Base-by-base conservation (phyloP, 2,888 invertebrate genomes). In the Folsomia manolachei region DNA sequence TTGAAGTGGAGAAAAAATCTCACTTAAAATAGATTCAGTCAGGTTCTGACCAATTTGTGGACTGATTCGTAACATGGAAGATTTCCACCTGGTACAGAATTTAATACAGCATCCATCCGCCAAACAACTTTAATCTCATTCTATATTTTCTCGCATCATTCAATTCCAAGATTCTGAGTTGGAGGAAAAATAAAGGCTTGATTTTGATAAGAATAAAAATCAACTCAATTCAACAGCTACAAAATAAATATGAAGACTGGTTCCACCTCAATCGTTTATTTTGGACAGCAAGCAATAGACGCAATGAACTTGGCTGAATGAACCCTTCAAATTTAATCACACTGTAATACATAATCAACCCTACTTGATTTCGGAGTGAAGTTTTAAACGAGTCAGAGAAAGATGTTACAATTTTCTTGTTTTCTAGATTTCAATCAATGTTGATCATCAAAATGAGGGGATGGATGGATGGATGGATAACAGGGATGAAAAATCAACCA, bases 321-420 rank as follows among this genome's bases (percentile, higher is more conserved):
- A 56, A 56, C 56, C 56, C 56, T 56, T 56, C 56, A 56, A 56
- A 56, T n/a, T 56, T 56, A 56, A 56, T 56, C 56, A 56, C 19
- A 51, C 51, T 51, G 18, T 51, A 56, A 14, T 7, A 56, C 56
- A 21, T 21, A 56, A 56, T 56, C 56, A 56, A 21, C 56, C 56
- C n/a, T 4, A 56, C 18, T n/a, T 21, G 19, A 56, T 19, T n/a
- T 51, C 18, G 51, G 18, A 51, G 51, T 11, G 9, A 11, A 9
- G 18, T 51, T 51, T n/a, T 19, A 7, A 56, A 56, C 18, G n/a
- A 56, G 18, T n/a, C n/a, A n/a, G n/a, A n/a, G n/a, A n/a, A 56
- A 14, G 18, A 56, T n/a, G 21, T 56, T 21, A 51, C 51, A 56
- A 56, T 19, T 56, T 56, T 56, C 39, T 39, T n/a, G 19, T 56